Conservation (phyloP, 1,140 invertebrate species). For the Sycobia sp. region DNA sequence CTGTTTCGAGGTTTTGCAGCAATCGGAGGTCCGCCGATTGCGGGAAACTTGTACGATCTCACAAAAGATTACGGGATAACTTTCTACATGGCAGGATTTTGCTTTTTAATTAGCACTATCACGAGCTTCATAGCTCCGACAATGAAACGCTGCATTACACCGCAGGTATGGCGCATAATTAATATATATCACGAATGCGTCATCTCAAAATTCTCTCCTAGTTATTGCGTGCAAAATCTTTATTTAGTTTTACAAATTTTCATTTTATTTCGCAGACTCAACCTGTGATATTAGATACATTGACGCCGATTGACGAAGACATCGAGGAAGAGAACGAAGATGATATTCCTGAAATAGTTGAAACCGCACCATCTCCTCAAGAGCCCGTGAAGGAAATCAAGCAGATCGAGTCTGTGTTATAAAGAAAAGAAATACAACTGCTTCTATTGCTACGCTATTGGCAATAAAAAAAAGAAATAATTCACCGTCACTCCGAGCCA, state of each 20-base stretch:
- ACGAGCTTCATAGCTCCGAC: constrained; percentile 84
- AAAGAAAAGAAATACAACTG: constrained; percentile 44
- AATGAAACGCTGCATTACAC: constrained; percentile 68
- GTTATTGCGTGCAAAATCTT: background rate
- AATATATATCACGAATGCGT: background rate
- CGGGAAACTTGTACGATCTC: constrained; percentile 86
- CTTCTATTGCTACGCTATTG: constrained; percentile 31
- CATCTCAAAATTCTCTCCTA: no score
- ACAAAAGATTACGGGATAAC: constrained; percentile 85
- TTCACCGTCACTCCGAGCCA: constrained; percentile 54
- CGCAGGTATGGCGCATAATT: constrained; percentile 45
- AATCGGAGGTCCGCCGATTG: constrained; percentile 81
- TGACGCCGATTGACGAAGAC: constrained; percentile 81
- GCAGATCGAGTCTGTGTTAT: constrained; percentile 71
- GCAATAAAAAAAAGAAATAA: constrained; percentile 29
- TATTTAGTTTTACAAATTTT: background rate
- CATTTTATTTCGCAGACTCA: constrained; percentile 52
- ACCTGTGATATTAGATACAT: constrained; percentile 70
- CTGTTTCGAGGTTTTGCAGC: constrained; percentile 92
- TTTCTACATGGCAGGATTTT: constrained; percentile 88
- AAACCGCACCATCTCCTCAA: constrained; percentile 68
- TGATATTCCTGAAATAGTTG: constrained; percentile 70
- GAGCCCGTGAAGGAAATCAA: constrained; percentile 67
- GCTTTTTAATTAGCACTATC: constrained; percentile 84
- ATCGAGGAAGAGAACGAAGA: constrained; percentile 79